A percentile compares a stretch with the other conserved stretches of the same genome.
phyloP scores from a whole-genome alignment of 1,140 invertebrate genomes.

The Plutomurus gul region DNA sequence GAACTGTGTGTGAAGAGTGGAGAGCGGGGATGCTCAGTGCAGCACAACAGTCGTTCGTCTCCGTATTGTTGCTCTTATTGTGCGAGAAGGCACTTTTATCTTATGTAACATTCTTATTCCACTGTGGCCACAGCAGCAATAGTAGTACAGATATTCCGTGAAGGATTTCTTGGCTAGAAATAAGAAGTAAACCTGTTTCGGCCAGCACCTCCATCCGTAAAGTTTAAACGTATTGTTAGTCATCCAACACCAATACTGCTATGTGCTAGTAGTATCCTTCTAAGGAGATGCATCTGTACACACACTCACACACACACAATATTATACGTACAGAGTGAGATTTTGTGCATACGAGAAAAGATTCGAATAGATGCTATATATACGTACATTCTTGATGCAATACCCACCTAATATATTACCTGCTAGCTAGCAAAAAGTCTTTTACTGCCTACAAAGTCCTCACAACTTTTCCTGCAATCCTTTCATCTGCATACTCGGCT shows the following conservation, averaged over 20 bases:
- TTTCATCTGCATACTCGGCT: too few relatives aligned
- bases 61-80: not conserved
- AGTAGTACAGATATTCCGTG: too few relatives aligned
- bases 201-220: conserved; percentile 3
- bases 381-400: too few relatives aligned
- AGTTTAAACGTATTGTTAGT: not conserved
- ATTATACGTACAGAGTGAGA: too few relatives aligned
- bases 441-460: too few relatives aligned
- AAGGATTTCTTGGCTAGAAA: not conserved
- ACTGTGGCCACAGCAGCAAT: not conserved
- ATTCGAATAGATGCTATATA: too few relatives aligned
- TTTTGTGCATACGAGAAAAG: too few relatives aligned
- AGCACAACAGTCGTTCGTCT: not conserved
- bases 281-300: not conserved
- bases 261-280: not conserved
- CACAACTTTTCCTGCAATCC: too few relatives aligned
- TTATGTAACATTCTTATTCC: not conserved
- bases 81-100: conserved; percentile 4
- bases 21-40: too few relatives aligned
- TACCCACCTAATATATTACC: too few relatives aligned
- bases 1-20: too few relatives aligned
- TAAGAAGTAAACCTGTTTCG: conserved; percentile 11
- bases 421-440: too few relatives aligned
- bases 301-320: not conserved
- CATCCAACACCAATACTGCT: not conserved